Evolutionary conservation across 2,888 invertebrate species (phyloP).

Genomic region (Prosopocoilus inquinatus): DNA sequence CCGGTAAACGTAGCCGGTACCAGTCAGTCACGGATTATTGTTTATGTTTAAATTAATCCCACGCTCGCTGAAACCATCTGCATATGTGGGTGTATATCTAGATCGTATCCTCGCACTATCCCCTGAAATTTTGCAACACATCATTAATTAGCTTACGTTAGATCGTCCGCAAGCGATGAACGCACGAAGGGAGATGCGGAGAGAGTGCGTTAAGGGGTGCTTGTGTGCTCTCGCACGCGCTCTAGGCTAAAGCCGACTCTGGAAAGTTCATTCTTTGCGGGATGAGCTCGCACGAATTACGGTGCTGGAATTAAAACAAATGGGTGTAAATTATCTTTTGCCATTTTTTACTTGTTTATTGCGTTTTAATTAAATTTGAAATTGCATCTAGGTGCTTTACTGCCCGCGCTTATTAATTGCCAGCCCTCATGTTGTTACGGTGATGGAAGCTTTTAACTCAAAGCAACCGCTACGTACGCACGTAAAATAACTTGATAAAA

Average conservation of each 20-base stretch:
- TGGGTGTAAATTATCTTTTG: constrained; percentile 25
- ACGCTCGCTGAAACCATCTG: constrained; percentile 28
- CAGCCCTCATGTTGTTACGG: neutral
- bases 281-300: constrained; percentile 1
- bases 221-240: neutral
- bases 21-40: constrained; percentile 30
- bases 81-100: constrained; percentile 30
- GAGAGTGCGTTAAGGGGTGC: neutral
- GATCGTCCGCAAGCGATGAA: constrained; percentile 2
- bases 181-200: neutral
- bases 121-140: constrained; percentile 17
- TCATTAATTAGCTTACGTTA: constrained; percentile 18
- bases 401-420: constrained; percentile 1
- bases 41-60: constrained; percentile 40
- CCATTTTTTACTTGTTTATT: constrained; percentile 23
- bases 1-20: constrained; percentile 31
- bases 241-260: neutral
- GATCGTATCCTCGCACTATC: constrained; percentile 12
- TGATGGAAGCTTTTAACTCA: too few species aligned
- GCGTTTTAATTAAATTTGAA: constrained; percentile 31
- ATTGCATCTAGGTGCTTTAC: constrained; percentile 23
- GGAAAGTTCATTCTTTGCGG: neutral
- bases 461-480: too few species aligned
- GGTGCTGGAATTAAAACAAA: constrained; percentile 20
- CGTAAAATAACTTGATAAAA: too few species aligned